phyloP scores from a whole-genome alignment of 2,113 vertebrate genomes.

The Acrocephalus arundinaceus region DNA sequence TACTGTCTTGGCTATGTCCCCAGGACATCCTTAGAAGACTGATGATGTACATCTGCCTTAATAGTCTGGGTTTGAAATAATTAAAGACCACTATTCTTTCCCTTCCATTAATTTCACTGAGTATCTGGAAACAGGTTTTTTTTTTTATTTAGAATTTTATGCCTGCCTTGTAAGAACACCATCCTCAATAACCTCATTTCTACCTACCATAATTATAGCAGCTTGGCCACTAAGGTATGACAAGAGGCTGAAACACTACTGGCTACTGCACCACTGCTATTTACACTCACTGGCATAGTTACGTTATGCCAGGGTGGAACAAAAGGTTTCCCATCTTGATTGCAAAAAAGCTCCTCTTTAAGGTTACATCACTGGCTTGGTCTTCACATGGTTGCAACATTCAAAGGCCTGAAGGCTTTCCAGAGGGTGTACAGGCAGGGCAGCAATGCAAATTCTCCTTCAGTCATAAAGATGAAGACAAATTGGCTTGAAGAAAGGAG shows the following conservation, averaged over 20 bases:
- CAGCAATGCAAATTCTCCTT: background rate
- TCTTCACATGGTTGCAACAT: background rate
- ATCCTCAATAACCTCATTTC: background rate
- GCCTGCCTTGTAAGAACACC: background rate
- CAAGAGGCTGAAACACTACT: background rate
- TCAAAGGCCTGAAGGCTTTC: background rate
- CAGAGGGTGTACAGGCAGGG: background rate
- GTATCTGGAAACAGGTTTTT: background rate
- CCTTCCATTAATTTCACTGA: conserved; percentile 12
- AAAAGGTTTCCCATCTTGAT: background rate
- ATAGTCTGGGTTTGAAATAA: conserved; percentile 17
- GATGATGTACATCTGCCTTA: conserved; percentile 36
- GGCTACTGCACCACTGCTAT: background rate
- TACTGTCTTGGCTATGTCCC: conserved; percentile 15
- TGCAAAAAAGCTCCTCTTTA: background rate
- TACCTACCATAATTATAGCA: background rate
- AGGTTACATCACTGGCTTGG: background rate
- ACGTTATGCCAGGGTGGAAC: rapidly evolving
- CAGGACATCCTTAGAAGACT: conserved; percentile 47
- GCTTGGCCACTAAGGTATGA: background rate
- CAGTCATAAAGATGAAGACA: background rate
- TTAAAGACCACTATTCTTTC: conserved; percentile 14
- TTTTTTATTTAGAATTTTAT: background rate
- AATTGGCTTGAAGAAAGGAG: background rate
- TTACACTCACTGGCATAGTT: background rate